Evolutionary conservation across 2,797 vertebrate genomes (phyloP).

Genomic region (Gobionotothen gibberifrons): DNA sequence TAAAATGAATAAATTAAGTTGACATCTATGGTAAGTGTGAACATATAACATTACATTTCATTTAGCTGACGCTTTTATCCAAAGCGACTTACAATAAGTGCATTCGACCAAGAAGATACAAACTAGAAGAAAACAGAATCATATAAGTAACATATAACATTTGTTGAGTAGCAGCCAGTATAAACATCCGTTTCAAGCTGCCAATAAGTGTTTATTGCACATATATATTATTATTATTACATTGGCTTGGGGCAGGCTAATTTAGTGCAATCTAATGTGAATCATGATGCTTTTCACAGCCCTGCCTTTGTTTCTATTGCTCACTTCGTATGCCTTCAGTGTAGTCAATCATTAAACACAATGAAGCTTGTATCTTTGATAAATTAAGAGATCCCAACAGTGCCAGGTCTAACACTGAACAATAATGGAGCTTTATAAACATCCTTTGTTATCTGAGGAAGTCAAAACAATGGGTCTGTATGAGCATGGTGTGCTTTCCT

Average conservation of each 20-base stretch:
- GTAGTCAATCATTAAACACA: conserved; percentile 73
- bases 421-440: conserved; percentile 48
- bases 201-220: too few relatives aligned
- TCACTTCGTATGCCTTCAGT: conserved; percentile 40
- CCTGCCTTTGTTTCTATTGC: conserved; percentile 33
- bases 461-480: conserved; percentile 43
- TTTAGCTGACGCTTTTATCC: too few relatives aligned
- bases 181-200: too few relatives aligned
- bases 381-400: conserved; percentile 52
- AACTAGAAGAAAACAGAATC: too few relatives aligned
- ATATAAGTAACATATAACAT: too few relatives aligned
- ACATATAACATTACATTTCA: too few relatives aligned
- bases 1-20: too few relatives aligned
- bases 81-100: too few relatives aligned
- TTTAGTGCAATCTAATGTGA: conserved; percentile 5
- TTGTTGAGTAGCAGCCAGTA: too few relatives aligned
- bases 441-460: conserved; percentile 56
- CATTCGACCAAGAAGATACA: too few relatives aligned
- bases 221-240: neutral
- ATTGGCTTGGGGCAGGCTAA: neutral
- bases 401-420: conserved; percentile 53
- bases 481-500: conserved; percentile 3
- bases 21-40: too few relatives aligned
- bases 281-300: conserved; percentile 24
- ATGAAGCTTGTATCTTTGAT: conserved; percentile 59